These are phyloP conservation scores for Odontothrips loti DNA, from an alignment of 2,888 invertebrate genomes.

Conservation along the genomic window DNA sequence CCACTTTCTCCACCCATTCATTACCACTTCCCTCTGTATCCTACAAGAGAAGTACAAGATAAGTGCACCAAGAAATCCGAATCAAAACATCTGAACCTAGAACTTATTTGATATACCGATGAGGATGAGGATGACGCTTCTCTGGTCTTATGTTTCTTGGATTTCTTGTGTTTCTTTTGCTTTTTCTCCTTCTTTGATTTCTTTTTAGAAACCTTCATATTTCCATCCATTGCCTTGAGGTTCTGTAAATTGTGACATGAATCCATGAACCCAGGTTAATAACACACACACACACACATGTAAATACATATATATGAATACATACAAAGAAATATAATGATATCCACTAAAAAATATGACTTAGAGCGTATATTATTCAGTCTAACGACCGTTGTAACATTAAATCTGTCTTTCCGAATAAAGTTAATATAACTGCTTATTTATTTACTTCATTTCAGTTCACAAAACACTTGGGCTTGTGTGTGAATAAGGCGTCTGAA, in stretches of 20 bases:
- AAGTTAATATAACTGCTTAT: too few species aligned
- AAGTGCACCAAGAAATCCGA: not conserved
- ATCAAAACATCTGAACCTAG: not conserved
- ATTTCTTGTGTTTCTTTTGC: slow-evolving; percentile 49
- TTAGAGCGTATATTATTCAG: too few species aligned
- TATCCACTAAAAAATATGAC: not conserved
- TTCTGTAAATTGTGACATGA: not conserved
- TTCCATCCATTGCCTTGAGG: not conserved
- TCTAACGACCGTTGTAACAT: too few species aligned
- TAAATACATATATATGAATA: not conserved
- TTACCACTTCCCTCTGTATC: slow-evolving; percentile 46
- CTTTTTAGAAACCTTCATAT: not conserved
- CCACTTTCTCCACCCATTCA: slow-evolving; percentile 60
- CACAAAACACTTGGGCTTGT: too few species aligned
- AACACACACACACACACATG: not conserved
- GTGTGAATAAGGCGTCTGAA: too few species aligned
- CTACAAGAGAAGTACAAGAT: not conserved
- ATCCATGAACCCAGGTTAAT: not conserved
- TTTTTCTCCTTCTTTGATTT: slow-evolving; percentile 39
- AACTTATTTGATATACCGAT: not conserved
- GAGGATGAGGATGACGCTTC: slow-evolving; percentile 38
- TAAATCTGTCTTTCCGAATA: too few species aligned
- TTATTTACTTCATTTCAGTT: too few species aligned
- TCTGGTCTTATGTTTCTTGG: slow-evolving; percentile 43
- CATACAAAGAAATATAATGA: not conserved